phyloP scores from a whole-genome alignment of 2,113 vertebrate genomes.

The Thalassoma bifasciatum region DNA sequence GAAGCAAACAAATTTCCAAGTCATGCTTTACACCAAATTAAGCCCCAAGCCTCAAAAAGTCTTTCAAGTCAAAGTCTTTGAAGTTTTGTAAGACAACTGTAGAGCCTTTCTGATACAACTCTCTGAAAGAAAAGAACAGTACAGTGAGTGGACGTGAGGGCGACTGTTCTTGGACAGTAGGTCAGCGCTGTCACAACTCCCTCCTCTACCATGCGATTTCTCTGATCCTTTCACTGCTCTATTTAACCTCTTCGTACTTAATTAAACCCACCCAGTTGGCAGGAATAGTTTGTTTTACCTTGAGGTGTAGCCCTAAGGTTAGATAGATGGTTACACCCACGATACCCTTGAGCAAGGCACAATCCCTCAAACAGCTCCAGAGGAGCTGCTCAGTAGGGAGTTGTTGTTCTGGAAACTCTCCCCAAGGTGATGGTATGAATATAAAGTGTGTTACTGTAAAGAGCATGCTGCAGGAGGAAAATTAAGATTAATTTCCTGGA shows the following conservation, averaged over 20 bases:
- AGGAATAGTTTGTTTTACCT: conserved; percentile 8
- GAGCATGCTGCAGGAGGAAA: conserved; percentile 41
- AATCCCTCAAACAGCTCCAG: background rate
- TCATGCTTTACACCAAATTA: conserved; percentile 22
- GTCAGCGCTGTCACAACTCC: background rate
- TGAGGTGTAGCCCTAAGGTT: conserved; percentile 21
- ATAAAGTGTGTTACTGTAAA: conserved; percentile 52
- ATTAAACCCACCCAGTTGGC: background rate
- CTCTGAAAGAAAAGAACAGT: background rate
- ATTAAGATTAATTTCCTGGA: conserved; percentile 65
- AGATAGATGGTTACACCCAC: conserved; percentile 10
- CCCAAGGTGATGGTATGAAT: conserved; percentile 57
- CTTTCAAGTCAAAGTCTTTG: conserved; percentile 50
- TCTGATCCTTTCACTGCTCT: background rate
- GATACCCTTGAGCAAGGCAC: conserved; percentile 39
- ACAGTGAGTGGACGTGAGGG: conserved; percentile 3
- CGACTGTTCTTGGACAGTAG: background rate
- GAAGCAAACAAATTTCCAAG: conserved; percentile 25
- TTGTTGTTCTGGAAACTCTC: conserved; percentile 47
- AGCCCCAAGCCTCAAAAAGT: conserved; percentile 31
- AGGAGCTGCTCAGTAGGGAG: conserved; percentile 22
- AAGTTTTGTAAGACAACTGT: background rate
- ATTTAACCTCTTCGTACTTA: conserved; percentile 13
- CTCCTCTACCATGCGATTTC: too few relatives aligned
- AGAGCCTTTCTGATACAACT: too few relatives aligned